Base-by-base conservation (phyloP, 1,140 invertebrate genomes). In the Anastatus disparis region DNA sequence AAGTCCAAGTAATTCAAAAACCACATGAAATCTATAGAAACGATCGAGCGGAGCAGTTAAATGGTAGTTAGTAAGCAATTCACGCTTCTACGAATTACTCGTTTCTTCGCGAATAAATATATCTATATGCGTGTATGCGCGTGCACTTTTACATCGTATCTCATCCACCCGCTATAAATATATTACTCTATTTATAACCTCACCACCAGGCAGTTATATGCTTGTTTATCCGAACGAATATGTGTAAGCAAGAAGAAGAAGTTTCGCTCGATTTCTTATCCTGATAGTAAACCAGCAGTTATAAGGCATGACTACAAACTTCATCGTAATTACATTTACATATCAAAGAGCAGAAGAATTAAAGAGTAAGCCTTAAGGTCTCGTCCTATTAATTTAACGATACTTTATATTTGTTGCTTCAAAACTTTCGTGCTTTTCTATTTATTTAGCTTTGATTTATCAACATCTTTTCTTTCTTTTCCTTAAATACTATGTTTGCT, bases 181-280 rank as follows among this genome's bases (percentile, higher is more conserved):
- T 29, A 15, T 26, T 10, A 13, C 38, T 55, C 63, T 65, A 65
- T 65, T 65, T 65, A 65, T 65, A 65, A 65, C 7, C 26, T n/a
- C 50, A 8, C 22, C 22, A 17, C 29, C 12, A 26, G 1, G 20
- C 20, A n/a, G n/a, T 17, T 31, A 6, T 17, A 38, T 42, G 31
- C 50, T 42, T 42, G 63, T 55, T 55, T 35, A 58, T 69, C 27
- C 50, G 64, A 20, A 22, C n/a, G 52, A n/a, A n/a, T n/a, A n/a
- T n/a, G n/a, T n/a, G n/a, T n/a, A n/a, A n/a, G n/a, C n/a, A n/a
- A 24, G 62, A 55, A 26, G 31, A 17, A n/a, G n/a, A n/a, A n/a
- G n/a, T n/a, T n/a, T 15, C 29, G 55, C 53, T 61, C 42, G 59
- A 62, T 62, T 62, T 62, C 44, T 26, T n/a, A 6, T 20, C 52